Evolutionary conservation across 2,888 invertebrate species (phyloP).

Genomic region (Diplazon laetatorius): DNA sequence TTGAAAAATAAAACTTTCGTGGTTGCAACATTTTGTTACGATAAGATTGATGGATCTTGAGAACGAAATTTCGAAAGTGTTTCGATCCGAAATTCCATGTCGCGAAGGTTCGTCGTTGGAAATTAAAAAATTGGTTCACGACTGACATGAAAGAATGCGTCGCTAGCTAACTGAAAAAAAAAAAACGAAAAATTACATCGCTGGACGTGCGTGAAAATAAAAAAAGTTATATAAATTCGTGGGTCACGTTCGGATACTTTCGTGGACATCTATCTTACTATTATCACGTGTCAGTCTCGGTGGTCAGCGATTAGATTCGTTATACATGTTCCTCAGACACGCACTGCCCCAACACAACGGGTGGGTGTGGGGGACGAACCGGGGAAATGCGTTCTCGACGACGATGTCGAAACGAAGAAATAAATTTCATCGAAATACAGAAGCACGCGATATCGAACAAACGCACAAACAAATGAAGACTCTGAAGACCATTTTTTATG

Average conservation of each 20-base stretch:
- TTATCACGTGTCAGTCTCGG: conserved; percentile 53
- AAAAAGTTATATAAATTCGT: conserved; percentile 5
- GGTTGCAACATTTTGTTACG: too few relatives aligned
- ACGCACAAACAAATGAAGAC: too few relatives aligned
- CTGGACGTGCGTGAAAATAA: neutral
- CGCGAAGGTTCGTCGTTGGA: too few relatives aligned
- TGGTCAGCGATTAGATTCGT: conserved; percentile 58
- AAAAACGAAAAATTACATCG: neutral
- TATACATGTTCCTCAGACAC: conserved; percentile 53
- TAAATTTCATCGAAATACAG: neutral
- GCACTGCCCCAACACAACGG: conserved; percentile 40
- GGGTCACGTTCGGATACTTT: conserved; percentile 1
- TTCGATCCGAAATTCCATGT: too few relatives aligned
- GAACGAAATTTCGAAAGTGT: too few relatives aligned
- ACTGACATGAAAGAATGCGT: neutral
- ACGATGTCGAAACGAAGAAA: conserved; percentile 35
- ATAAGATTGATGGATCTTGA: too few relatives aligned
- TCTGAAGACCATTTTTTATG: too few relatives aligned
- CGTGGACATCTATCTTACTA: conserved; percentile 37
- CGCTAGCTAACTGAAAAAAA: neutral
- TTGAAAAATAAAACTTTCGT: too few relatives aligned
- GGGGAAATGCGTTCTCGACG: conserved; percentile 43
- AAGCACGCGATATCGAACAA: conserved; percentile 56
- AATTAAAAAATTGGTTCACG: too few relatives aligned
- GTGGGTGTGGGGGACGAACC: conserved; percentile 3